Conservation (phyloP, 1,140 invertebrate genomes). For the Drosophila mauritiana region DNA sequence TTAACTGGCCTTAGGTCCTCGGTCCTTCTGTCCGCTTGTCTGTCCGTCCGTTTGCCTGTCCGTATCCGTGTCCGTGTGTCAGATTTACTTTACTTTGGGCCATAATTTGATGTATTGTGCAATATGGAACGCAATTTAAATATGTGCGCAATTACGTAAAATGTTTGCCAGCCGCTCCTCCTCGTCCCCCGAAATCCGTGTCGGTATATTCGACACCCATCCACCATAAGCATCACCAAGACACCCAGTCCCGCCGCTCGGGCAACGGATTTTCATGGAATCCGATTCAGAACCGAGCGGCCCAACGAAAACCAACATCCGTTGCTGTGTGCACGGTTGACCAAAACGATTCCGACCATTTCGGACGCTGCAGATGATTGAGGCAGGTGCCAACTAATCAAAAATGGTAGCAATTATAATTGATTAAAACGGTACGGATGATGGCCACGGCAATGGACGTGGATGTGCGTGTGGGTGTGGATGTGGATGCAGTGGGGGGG, state of each 20-base stretch:
- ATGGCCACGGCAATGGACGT: constrained; percentile 14
- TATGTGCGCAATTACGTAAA: constrained; percentile 81
- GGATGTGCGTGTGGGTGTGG: not conserved
- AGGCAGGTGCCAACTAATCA: constrained; percentile 77
- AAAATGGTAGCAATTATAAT: constrained; percentile 79
- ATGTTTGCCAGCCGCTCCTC: constrained; percentile 54
- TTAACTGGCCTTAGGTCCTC: constrained; percentile 43
- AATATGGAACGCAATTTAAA: constrained; percentile 75
- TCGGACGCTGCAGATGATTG: constrained; percentile 48
- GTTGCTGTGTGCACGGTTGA: constrained; percentile 43
- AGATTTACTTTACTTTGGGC: constrained; percentile 70
- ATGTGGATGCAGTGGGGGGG: not conserved
- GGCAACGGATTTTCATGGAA: not conserved
- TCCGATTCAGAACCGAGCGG: not conserved
- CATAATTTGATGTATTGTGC: constrained; percentile 78
- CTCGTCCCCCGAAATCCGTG: not conserved
- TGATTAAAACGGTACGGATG: constrained; percentile 72
- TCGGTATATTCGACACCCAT: not conserved
- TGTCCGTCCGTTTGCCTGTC: not conserved
- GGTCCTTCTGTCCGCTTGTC: not conserved
- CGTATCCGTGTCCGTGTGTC: constrained; percentile 22
- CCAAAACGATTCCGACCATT: constrained; percentile 51
- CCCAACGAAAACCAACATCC: constrained; percentile 24
- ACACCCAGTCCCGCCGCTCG: too few species aligned
- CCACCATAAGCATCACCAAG: not conserved